These are phyloP conservation scores for Metaphire vulgaris DNA, from an alignment of 1,140 invertebrate genomes.

Conservation along the genomic window DNA sequence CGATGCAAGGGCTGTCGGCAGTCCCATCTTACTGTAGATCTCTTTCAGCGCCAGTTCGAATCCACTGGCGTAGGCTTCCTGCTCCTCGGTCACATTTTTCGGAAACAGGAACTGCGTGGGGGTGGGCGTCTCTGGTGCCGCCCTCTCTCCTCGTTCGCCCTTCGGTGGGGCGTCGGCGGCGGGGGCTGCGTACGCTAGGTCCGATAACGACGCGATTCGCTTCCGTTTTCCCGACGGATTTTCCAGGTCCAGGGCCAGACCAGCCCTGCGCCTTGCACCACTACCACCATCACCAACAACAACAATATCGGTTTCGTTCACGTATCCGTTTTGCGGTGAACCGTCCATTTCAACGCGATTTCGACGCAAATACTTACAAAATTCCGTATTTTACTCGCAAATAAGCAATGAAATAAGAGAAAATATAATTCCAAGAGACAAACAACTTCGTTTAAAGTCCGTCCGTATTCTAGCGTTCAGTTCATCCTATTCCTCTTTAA, in stretches of 20 bases:
- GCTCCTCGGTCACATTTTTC: constrained; percentile 13
- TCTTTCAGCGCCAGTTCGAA: constrained; percentile 8
- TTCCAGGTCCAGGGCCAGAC: not conserved
- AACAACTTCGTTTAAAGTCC: not conserved
- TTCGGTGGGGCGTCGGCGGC: no score
- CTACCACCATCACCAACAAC: not conserved
- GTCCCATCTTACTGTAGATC: not conserved
- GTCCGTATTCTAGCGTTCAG: not conserved
- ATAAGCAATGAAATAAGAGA: no score
- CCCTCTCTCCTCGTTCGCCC: no score
- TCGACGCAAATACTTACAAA: not conserved
- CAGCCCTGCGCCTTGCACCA: not conserved
- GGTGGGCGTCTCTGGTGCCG: constrained; percentile 4
- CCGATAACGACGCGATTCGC: not conserved
- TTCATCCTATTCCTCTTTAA: no score
- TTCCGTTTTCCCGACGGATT: not conserved
- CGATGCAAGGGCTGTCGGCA: not conserved
- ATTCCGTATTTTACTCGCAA: no score
- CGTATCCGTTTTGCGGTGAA: not conserved
- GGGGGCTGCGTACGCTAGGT: not conserved
- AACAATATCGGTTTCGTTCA: not conserved
- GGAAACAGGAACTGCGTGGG: constrained; percentile 16
- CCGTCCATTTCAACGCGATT: not conserved
- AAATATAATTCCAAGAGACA: not conserved
- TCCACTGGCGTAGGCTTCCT: constrained; percentile 11